These are phyloP conservation scores for Nephrocerus scutellatus DNA, from an alignment of 2,888 invertebrate species.

Conservation along the genomic window DNA sequence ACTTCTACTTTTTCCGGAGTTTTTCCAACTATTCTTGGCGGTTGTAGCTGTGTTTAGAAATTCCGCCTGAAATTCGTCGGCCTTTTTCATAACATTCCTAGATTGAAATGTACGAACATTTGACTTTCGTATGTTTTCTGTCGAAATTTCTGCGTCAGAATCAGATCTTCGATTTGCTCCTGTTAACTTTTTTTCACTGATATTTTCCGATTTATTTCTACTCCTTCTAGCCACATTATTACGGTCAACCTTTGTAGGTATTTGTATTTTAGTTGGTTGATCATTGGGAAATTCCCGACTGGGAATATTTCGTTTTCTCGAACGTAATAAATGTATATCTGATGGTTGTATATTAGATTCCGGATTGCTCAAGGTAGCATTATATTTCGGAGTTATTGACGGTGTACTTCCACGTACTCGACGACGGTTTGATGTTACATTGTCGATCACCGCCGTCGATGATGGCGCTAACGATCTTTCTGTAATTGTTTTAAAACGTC, in stretches of 20 bases:
- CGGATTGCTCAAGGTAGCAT: conserved; percentile 7
- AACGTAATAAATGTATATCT: conserved; percentile 12
- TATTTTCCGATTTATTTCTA: conserved; percentile 5
- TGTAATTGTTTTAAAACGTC: conserved; percentile 13
- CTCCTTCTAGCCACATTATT: conserved; percentile 11
- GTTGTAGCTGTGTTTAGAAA: conserved; percentile 19
- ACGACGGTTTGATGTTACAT: not conserved
- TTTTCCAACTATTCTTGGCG: conserved; percentile 19
- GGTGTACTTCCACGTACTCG: conserved; percentile 5
- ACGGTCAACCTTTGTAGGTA: conserved; percentile 20
- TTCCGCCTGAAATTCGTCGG: conserved; percentile 13
- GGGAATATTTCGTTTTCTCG: conserved; percentile 13
- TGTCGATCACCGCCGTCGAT: conserved; percentile 8
- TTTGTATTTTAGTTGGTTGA: conserved; percentile 23
- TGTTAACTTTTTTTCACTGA: not conserved
- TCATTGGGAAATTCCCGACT: conserved; percentile 11
- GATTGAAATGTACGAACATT: conserved; percentile 14
- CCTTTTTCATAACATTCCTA: conserved; percentile 8
- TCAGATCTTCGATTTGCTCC: conserved; percentile 12
- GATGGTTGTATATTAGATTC: conserved; percentile 15
- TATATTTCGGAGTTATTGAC: conserved; percentile 10
- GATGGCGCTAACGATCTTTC: conserved; percentile 7
- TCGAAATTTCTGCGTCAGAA: conserved; percentile 9
- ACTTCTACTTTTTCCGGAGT: conserved; percentile 14
- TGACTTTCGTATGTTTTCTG: conserved; percentile 16